Base-by-base conservation (phyloP, 2,888 invertebrate species). In the Oligia latruncula region DNA sequence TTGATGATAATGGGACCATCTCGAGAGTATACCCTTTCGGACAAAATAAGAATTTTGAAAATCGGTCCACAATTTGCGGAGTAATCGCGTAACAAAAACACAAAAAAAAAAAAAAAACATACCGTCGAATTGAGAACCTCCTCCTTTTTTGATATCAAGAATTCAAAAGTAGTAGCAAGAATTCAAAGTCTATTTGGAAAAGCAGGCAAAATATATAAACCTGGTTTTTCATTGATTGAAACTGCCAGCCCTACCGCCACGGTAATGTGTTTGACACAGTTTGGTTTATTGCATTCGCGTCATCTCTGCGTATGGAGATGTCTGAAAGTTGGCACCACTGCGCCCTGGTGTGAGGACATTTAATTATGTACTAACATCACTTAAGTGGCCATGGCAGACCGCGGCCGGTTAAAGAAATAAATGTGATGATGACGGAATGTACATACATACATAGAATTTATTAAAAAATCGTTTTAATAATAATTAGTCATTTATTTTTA, bases 281-380 rank as follows among this genome's bases (percentile, higher is more conserved):
- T 87, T 84, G 76, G 89, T 84, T 88, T 87, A 88, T 84, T 88
- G 85, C 87, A 78, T 88, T 77, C 78, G 71, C 72, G 80, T 71
- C 87, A 87, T 88, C 89, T 87, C 89, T 85, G 77, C 82, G 70
- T 55, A 68, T 72, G 64, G 65, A 49, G 17, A 65, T 29, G 78
- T 70, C 65, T 46, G 64, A 11, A 55, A 43, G 81, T 52, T 81
- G 67, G 29, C 77, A 64, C n/a, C 23, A 15, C 29, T 43, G 43
- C 71, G 43, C 64, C 6, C 35, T 43, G 8, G 52, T 43, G 23
- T 23, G n/a, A 40, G 17, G 6, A 17, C 43, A n/a, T 80, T 64
- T 29, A 20, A 74, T 72, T 74, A 78, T 73, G 43, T 62, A 71
- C 46, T 52, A 17, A 40, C 58, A 46, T 66, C 43, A 62, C 40